phyloP scores from a whole-genome alignment of 92 coral and sea anemone genomes.

The Umimayanthus kanabou region DNA sequence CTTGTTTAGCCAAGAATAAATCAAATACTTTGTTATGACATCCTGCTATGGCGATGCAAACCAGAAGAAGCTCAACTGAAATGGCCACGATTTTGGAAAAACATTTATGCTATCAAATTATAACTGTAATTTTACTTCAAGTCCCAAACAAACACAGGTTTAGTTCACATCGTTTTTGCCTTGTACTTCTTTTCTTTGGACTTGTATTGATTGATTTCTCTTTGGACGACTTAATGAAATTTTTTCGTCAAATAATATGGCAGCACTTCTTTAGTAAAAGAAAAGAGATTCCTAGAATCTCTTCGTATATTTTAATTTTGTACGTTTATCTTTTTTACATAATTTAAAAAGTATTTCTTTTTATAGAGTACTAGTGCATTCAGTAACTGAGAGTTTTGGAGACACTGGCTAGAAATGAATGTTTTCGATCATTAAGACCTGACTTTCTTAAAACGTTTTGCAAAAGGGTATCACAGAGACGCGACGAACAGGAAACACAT shows the following conservation, averaged over 20 bases:
- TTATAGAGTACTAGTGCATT: neutral
- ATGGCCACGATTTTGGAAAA: neutral
- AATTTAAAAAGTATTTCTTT: neutral
- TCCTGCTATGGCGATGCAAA: neutral
- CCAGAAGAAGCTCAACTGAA: neutral
- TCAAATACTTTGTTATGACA: too few species aligned
- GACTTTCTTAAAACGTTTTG: too few species aligned
- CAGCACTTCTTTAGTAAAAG: neutral
- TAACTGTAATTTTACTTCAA: neutral
- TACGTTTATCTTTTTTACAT: slow-evolving; percentile 3
- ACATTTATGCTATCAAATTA: neutral
- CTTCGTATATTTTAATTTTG: neutral
- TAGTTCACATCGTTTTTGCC: neutral
- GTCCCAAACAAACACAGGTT: neutral
- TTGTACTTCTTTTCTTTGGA: neutral
- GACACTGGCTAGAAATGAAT: neutral
- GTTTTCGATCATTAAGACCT: neutral
- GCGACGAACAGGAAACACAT: neutral
- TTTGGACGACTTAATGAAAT: neutral
- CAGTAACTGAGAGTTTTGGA: neutral
- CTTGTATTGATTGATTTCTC: too few species aligned
- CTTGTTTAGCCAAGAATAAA: too few species aligned
- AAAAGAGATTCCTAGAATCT: slow-evolving; percentile 15
- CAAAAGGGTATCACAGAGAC: neutral
- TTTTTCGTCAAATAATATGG: neutral